Conservation (phyloP, 2,113 vertebrate genomes). For the Acanthochromis polyacanthus region DNA sequence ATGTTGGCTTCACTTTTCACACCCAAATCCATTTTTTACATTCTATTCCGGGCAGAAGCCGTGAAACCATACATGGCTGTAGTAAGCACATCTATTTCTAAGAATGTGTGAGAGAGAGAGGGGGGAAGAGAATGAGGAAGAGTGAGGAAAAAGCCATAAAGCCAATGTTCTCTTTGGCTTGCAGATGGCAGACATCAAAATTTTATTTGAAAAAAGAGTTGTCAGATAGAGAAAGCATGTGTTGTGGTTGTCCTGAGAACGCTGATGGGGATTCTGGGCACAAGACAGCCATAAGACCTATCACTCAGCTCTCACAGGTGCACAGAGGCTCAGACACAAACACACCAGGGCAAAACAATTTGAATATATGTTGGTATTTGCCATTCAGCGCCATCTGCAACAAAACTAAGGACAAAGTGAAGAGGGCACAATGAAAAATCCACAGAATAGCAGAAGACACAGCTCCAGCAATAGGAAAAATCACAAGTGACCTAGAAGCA, state of each 20-base stretch:
- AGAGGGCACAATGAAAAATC: slow-evolving; percentile 1
- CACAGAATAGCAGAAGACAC: not conserved
- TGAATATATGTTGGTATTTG: not conserved
- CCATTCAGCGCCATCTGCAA: not conserved
- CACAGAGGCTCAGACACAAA: slow-evolving; percentile 15
- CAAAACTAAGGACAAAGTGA: not conserved
- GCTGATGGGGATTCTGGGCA: slow-evolving; percentile 20
- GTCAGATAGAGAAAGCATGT: slow-evolving; percentile 31
- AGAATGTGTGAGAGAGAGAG: not conserved
- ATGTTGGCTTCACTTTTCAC: too few species aligned
- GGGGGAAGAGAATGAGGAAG: not conserved
- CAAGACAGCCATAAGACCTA: slow-evolving; percentile 33
- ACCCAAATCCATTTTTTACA: too few species aligned
- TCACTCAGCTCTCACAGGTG: slow-evolving; percentile 4
- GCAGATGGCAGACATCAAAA: slow-evolving; percentile 56
- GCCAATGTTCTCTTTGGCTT: slow-evolving; percentile 42
- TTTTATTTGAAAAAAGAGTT: slow-evolving; percentile 56
- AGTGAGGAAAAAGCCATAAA: slow-evolving; percentile 9
- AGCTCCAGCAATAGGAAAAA: not conserved
- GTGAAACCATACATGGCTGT: too few species aligned
- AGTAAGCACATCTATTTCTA: too few species aligned
- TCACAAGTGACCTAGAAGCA: slow-evolving; percentile 8
- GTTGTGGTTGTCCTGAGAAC: slow-evolving; percentile 37
- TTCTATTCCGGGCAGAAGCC: too few species aligned
- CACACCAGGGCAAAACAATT: slow-evolving; percentile 6